phyloP scores from a whole-genome alignment of 2,113 vertebrate species.

The Panthera tigris region DNA sequence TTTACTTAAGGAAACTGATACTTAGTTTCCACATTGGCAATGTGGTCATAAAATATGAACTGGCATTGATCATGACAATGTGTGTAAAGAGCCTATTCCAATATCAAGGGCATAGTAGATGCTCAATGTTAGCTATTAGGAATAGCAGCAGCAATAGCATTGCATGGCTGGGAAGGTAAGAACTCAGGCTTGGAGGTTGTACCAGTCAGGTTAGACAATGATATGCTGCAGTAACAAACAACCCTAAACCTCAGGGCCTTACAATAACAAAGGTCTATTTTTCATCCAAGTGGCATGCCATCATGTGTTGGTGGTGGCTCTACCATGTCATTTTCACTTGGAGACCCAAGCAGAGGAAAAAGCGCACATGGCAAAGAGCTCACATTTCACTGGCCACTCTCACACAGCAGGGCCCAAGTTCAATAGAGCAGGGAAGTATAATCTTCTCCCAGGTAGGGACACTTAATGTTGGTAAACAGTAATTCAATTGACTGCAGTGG shows the following conservation, averaged over 20 bases:
- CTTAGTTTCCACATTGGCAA: neutral
- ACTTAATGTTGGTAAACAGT: neutral
- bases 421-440: neutral
- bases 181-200: neutral
- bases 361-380: neutral
- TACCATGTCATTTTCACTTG: neutral
- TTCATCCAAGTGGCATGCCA: neutral
- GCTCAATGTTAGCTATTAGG: neutral
- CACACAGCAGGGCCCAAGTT: too few relatives aligned
- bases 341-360: neutral
- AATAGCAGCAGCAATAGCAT: neutral
- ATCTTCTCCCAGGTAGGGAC: neutral
- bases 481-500: neutral
- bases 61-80: neutral
- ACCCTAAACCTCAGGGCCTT: neutral
- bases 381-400: neutral
- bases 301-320: neutral
- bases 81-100: too few relatives aligned
- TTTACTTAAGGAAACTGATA: neutral
- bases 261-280: neutral
- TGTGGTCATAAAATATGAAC: neutral
- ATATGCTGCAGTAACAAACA: neutral
- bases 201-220: neutral
- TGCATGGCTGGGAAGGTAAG: neutral
- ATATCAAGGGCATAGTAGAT: neutral